Conservation (phyloP, 2,797 vertebrate genomes). For the Gallinago nigripennis region DNA sequence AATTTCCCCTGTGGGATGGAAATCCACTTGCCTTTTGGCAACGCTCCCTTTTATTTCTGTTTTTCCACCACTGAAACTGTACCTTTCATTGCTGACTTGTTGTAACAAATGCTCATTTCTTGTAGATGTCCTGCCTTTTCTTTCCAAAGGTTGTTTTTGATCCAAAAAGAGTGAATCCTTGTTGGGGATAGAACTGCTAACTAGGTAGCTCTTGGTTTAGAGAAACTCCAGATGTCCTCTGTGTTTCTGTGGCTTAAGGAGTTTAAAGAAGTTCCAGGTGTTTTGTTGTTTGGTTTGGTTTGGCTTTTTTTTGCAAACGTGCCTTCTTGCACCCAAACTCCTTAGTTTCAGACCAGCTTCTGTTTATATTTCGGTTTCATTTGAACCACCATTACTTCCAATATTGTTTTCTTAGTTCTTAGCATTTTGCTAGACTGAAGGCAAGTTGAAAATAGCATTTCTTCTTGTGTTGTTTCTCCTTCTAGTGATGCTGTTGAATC, state of each 20-base stretch:
- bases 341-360: background rate
- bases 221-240: background rate
- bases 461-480: background rate
- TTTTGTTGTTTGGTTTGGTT: background rate
- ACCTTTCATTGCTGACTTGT: background rate
- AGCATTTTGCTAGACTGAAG: background rate
- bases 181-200: background rate
- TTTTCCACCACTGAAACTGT: background rate
- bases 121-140: background rate
- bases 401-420: background rate
- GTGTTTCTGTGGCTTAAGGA: background rate
- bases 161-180: background rate
- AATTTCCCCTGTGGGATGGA: background rate
- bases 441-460: background rate
- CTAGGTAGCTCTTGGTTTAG: background rate
- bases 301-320: background rate
- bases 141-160: background rate
- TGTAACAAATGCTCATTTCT: background rate
- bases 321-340: background rate
- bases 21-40: conserved; percentile 31
- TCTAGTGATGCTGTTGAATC: background rate
- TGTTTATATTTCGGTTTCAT: background rate
- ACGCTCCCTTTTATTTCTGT: background rate
- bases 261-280: background rate
- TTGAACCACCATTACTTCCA: background rate